Evolutionary conservation across 1,140 invertebrate genomes (phyloP).

Genomic region (Caenorhabditis briggsae): DNA sequence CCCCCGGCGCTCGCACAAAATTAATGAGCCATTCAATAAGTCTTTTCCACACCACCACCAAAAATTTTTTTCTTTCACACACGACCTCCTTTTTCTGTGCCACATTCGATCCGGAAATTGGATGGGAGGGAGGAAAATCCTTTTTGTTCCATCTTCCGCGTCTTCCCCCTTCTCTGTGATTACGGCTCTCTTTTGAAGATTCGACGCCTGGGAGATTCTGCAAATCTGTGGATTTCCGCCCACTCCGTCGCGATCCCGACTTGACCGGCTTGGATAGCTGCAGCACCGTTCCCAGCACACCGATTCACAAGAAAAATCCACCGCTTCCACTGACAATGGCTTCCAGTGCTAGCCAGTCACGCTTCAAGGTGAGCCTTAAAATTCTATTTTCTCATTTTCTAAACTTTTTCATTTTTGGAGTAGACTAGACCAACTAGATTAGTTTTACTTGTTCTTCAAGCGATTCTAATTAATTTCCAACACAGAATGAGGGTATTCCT

Average conservation of each 20-base stretch:
- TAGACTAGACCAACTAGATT: constrained; percentile 27
- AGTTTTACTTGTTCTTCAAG: not conserved
- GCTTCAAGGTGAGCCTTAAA: constrained; percentile 4
- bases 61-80: not conserved
- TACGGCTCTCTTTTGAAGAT: not conserved
- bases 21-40: constrained; percentile 48
- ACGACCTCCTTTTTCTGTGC: not conserved
- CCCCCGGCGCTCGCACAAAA: constrained; percentile 38
- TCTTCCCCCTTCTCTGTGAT: not conserved
- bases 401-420: no score
- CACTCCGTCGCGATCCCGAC: not conserved
- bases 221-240: constrained; percentile 31
- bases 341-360: not conserved
- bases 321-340: constrained; percentile 26
- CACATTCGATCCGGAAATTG: not conserved
- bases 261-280: constrained; percentile 27
- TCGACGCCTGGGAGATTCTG: not conserved
- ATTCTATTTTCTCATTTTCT: not conserved
- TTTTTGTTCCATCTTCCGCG: no score
- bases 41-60: no score
- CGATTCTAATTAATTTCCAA: not conserved
- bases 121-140: not conserved
- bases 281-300: constrained; percentile 5
- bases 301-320: constrained; percentile 20
- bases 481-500: constrained; percentile 43